Conservation (phyloP, 2,113 vertebrate species). For the Pantherophis guttatus region DNA sequence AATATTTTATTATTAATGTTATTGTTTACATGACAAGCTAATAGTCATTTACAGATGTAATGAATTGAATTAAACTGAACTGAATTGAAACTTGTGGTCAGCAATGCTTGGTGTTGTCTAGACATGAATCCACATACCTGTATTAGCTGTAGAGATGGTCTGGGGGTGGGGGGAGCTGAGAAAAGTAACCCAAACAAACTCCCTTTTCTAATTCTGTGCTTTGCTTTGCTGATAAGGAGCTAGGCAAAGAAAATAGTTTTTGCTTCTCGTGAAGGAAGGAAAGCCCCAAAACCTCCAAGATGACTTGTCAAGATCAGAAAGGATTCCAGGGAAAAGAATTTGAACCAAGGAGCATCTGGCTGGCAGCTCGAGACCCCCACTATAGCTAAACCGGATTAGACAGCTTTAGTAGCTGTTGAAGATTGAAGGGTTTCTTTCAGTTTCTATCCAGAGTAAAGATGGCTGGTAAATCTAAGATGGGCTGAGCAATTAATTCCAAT, state of each 20-base stretch:
- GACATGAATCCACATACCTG: not conserved
- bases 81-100: not conserved
- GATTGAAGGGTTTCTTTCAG: not conserved
- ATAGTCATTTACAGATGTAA: not conserved
- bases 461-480: not conserved
- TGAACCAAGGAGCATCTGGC: not conserved
- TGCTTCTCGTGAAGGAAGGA: not conserved
- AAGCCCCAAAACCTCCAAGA: not conserved
- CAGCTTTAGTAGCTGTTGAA: not conserved
- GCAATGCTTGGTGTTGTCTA: not conserved
- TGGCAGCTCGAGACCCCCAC: not conserved
- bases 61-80: not conserved
- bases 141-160: not conserved
- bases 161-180: not conserved
- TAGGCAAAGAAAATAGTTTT: not conserved
- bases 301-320: not conserved
- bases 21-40: not conserved
- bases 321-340: not conserved
- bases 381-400: not conserved
- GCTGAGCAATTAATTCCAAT: not conserved
- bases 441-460: not conserved
- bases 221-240: not conserved
- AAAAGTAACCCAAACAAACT: not conserved
- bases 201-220: not conserved
- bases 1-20: not conserved